These are phyloP conservation scores for Melieria picta DNA, from an alignment of 2,888 invertebrate genomes.

Conservation along the genomic window DNA sequence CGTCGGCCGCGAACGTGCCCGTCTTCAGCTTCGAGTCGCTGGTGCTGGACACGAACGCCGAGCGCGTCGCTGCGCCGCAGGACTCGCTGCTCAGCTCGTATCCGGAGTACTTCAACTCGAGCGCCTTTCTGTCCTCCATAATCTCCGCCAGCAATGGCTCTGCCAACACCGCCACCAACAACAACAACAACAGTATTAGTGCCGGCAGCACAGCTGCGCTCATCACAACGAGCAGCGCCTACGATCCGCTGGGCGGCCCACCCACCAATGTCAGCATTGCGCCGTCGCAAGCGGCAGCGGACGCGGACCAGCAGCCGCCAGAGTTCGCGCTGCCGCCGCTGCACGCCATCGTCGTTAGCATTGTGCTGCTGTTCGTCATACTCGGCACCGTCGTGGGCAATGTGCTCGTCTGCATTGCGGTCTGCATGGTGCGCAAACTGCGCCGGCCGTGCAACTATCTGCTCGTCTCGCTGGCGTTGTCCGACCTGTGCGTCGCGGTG, in stretches of 20 bases:
- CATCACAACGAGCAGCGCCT: conserved; percentile 24
- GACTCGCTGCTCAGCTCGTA: conserved; percentile 5
- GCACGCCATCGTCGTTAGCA: conserved; percentile 75
- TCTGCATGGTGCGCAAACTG: conserved; percentile 91
- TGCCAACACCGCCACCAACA: conserved; percentile 21
- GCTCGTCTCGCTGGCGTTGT: conserved; percentile 93
- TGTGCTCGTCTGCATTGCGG: conserved; percentile 93
- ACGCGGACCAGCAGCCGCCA: conserved; percentile 46
- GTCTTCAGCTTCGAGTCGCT: background rate
- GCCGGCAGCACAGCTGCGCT: conserved; percentile 27
- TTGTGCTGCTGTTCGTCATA: conserved; percentile 79
- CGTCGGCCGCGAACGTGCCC: conserved; percentile 12
- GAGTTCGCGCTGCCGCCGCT: conserved; percentile 59
- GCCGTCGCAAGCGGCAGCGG: conserved; percentile 37
- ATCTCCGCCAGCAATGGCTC: conserved; percentile 14
- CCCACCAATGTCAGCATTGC: conserved; percentile 23
- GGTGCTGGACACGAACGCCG: background rate
- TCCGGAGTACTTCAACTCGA: conserved; percentile 15
- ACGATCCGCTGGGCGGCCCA: conserved; percentile 25
- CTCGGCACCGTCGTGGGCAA: conserved; percentile 87
- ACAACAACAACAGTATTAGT: conserved; percentile 27
- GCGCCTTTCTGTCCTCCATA: conserved; percentile 12
- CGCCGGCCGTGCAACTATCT: conserved; percentile 90
- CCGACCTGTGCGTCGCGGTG: conserved; percentile 94
- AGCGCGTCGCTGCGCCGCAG: conserved; percentile 2